Percentiles rank a stretch among this genome's conserved stretches.
Evolutionary conservation across 2,888 invertebrate genomes (phyloP).

Genomic region (Acanthacorydalis orientalis): DNA sequence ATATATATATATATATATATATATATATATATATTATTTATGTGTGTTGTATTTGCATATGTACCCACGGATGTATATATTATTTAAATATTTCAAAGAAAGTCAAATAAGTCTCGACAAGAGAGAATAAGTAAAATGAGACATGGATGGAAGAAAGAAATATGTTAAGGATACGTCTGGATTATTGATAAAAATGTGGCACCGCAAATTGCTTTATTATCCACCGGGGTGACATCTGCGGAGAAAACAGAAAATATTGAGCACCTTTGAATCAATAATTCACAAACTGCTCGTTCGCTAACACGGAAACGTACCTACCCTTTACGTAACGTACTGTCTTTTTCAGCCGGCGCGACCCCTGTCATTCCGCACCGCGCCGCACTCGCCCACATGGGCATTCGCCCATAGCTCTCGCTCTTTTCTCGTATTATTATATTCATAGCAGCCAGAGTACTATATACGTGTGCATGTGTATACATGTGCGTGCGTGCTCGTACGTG

Average conservation of each 20-base stretch:
- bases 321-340: neutral
- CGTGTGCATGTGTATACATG: neutral
- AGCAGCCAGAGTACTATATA: neutral
- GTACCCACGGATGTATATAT: no score
- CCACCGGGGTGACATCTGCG: slow-evolving; percentile 7
- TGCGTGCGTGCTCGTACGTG: neutral
- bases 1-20: no score
- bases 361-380: no score
- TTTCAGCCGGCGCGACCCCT: no score
- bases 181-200: slow-evolving; percentile 8
- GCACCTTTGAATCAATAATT: slow-evolving; percentile 7
- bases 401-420: no score
- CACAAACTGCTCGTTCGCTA: neutral
- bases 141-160: neutral
- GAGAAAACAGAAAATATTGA: slow-evolving; percentile 7
- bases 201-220: slow-evolving; percentile 7
- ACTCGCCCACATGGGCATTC: no score
- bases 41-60: no score
- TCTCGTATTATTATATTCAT: no score
- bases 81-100: no score
- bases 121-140: no score
- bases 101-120: no score
- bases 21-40: no score
- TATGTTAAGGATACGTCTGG: neutral
- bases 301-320: neutral